Percentiles rank a stretch among this genome's conserved stretches.
These are phyloP conservation scores for Sebastes nivosus DNA, from an alignment of 2,797 vertebrate genomes.

Conservation along the genomic window DNA sequence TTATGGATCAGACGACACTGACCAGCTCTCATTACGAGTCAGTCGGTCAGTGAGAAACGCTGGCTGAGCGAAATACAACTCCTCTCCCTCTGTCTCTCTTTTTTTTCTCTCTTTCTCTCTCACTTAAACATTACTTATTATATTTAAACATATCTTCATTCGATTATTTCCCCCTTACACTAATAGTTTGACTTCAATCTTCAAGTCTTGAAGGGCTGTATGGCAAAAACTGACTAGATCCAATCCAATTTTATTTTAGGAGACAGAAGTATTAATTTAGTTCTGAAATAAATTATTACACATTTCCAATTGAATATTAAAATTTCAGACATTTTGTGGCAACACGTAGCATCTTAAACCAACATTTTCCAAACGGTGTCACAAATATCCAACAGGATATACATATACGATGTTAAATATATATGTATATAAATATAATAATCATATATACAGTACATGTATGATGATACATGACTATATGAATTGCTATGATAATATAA, in stretches of 20 bases:
- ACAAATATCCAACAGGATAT: background rate
- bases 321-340: background rate
- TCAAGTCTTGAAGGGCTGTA: background rate
- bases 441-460: too few species aligned
- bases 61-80: constrained; percentile 58
- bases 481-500: background rate
- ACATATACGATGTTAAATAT: background rate
- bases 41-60: constrained; percentile 48
- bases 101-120: background rate
- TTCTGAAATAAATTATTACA: background rate
- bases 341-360: too few species aligned
- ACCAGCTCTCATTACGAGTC: constrained; percentile 60
- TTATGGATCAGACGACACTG: constrained; percentile 67
- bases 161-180: background rate
- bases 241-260: background rate
- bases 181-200: background rate
- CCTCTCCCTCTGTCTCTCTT: constrained; percentile 5
- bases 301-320: background rate
- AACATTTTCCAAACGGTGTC: background rate
- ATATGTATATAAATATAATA: too few species aligned
- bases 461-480: background rate
- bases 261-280: background rate
- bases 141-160: background rate
- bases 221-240: background rate
- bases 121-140: background rate